Evolutionary conservation across 2,797 vertebrate species (phyloP), one percentile per base, ranked within the genome.

Genomic region (Fistularia tabacaria): DNA sequence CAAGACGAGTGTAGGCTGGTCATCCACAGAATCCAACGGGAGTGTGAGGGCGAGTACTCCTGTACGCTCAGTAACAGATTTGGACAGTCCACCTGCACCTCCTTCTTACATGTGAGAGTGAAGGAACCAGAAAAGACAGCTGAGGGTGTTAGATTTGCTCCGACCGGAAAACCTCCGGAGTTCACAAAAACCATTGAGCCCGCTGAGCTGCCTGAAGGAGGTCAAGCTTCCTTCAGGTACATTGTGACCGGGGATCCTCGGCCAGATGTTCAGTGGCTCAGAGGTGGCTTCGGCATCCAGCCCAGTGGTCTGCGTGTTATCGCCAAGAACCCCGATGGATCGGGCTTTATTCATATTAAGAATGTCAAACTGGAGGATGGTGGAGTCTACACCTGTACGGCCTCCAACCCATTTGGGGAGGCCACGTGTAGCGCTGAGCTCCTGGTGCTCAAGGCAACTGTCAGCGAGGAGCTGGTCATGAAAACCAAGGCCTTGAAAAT

Each of bases 231-330:
- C 66, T 94, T 97, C 73, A 90, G 89, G 50, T 95, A 93, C 59
- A 7, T 43, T 0, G 83, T 94, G 37, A 54, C 67, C 1, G 95
- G 94, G 49, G 71, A 90, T 7, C 95, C 93, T 6, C 61, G 83
- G 9, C 93, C 95, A 0, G 57, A 83, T 0, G 65, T 96, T 52
- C 81, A 84, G 12, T 94, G 96, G 94, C 90, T 93, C 71, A 92
- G 64, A 83, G 93, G 84, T n/a, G 85, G 50, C 6, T 40, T 76
- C 51, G 85, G 74, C 43, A 79, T 96, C 59, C 83, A 85, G 53
- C 80, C 92, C 0, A 81, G 71, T 46, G 81, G 67, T 0, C 77
- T 62, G 50, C 87, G 7, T 50, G 80, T 89, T 49, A 61, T 92
- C 25, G 78, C 87, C 54, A 89, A 84, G 50, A 90, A 87, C 38